Percentiles rank a stretch among this genome's conserved stretches.
Evolutionary conservation across 1,140 invertebrate species (phyloP).

Genomic region (Aphidius ervi): DNA sequence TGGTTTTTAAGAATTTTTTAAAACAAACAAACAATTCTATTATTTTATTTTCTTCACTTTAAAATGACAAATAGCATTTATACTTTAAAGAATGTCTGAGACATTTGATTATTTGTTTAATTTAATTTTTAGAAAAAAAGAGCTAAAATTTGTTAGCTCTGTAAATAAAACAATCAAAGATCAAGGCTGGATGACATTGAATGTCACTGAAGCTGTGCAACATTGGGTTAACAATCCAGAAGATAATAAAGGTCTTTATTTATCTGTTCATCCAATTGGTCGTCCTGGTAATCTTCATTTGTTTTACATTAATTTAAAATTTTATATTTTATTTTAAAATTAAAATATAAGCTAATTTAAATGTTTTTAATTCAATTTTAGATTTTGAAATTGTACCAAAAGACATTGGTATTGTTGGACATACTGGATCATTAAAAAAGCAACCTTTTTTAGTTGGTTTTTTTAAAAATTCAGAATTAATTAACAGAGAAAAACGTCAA

Average conservation of each 20-base stretch:
- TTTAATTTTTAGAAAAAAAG: conserved; percentile 33
- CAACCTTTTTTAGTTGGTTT: conserved; percentile 87
- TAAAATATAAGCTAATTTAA: conserved; percentile 37
- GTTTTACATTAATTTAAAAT: too few relatives aligned
- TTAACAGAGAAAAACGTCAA: too few relatives aligned
- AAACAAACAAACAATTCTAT: too few relatives aligned
- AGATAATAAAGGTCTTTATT: conserved; percentile 74
- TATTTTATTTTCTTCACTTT: too few relatives aligned
- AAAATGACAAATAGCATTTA: too few relatives aligned
- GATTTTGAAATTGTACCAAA: conserved; percentile 48
- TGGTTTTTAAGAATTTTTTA: too few relatives aligned
- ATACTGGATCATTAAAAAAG: conserved; percentile 70
- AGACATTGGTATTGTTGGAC: conserved; percentile 72
- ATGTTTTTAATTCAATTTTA: too few relatives aligned
- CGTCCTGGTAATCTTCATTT: conserved; percentile 35
- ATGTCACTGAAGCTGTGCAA: conserved; percentile 65
- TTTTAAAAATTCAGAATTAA: conserved; percentile 59
- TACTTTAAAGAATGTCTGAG: too few relatives aligned
- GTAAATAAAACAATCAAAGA: conserved; percentile 55
- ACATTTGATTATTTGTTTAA: too few relatives aligned
- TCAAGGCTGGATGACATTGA: conserved; percentile 73
- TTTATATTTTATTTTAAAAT: conserved; percentile 55
- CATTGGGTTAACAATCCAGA: conserved; percentile 68
- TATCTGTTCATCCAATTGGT: conserved; percentile 62
- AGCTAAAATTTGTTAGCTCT: conserved; percentile 52